Base-by-base conservation (phyloP, 2,888 invertebrate species). In the Aricia artaxerxes region DNA sequence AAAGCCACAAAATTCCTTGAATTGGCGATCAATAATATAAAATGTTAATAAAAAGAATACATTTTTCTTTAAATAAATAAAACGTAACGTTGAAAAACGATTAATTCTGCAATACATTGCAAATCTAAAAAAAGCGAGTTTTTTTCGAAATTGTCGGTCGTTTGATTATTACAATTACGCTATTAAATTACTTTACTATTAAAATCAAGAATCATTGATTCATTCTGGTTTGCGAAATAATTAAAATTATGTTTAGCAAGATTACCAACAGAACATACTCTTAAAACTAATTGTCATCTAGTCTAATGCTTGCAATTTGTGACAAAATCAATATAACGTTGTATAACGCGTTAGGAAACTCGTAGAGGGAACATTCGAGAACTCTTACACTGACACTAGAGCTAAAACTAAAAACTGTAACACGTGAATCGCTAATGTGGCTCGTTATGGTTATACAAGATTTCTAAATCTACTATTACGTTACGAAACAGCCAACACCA, bases 391-490 rank as follows among this genome's bases (percentile, higher is more conserved):
- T 24, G 57, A 76, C 13, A 76, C 76, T 76, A 76, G 76, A 76
- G 35, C 76, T 76, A 76, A 75, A 75, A 75, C 53, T 76, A 76
- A 76, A 49, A 76, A 76, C 76, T 76, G 76, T 49, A 49, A 76
- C 76, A 35, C 75, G 49, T 76, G 76, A 76, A 76, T 76, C 57
- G 35, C 76, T 76, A 76, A 57, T 76, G 53, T 31, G 57, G 76
- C 76, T 57, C 53, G 53, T 53, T 76, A 76, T 76, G 76, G 76
- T 76, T 76, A 76, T 76, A 76, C 76, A 76, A 76, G 57, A 76
- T 76, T 76, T 76, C 76, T 76, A 76, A 76, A 76, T 76, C 76
- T 53, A 75, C 75, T 75, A 75, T 75, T 75, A 76, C 76, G 76
- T 76, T 57, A 76, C 76, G 76, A 76, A 76, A 76, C 49, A 31